phyloP scores from a whole-genome alignment of 2,888 invertebrate genomes.

The Amiota communis region DNA sequence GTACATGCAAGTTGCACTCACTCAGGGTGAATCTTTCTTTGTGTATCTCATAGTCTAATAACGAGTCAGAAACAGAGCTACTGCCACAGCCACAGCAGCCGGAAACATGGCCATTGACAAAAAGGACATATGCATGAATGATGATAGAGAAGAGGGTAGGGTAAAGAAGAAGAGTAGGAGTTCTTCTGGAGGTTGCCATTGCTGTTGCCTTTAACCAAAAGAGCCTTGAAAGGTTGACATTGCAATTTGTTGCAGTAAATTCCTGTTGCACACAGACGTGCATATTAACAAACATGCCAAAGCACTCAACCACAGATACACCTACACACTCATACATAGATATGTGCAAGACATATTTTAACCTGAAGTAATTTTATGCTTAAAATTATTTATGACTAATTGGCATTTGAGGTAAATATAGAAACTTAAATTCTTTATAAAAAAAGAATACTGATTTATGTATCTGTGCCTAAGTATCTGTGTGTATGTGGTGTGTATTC shows the following conservation, averaged over 20 bases:
- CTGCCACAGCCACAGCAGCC: not conserved
- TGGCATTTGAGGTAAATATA: conserved; percentile 45
- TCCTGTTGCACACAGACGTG: not conserved
- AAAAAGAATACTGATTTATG: too few relatives aligned
- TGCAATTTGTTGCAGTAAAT: conserved; percentile 22
- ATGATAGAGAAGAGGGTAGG: not conserved
- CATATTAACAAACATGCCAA: not conserved
- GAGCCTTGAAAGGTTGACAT: conserved; percentile 7
- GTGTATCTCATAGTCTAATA: too few relatives aligned
- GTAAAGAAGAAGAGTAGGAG: not conserved
- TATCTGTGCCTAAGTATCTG: conserved; percentile 43
- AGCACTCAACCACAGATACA: conserved; percentile 31
- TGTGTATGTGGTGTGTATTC: not conserved
- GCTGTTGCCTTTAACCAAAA: not conserved
- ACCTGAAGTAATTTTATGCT: conserved; percentile 60
- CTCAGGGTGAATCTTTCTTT: too few relatives aligned
- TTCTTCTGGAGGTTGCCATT: not conserved
- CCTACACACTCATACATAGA: not conserved
- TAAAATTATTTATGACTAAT: conserved; percentile 67
- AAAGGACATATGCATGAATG: not conserved
- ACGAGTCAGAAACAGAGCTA: not conserved
- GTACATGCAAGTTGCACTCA: too few relatives aligned
- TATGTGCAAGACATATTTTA: conserved; percentile 24
- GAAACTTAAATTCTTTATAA: too few relatives aligned
- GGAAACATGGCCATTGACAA: conserved; percentile 3